These are phyloP conservation scores for Romanogobio albipinnatus DNA, from an alignment of 2,113 vertebrate genomes.

Conservation along the genomic window DNA sequence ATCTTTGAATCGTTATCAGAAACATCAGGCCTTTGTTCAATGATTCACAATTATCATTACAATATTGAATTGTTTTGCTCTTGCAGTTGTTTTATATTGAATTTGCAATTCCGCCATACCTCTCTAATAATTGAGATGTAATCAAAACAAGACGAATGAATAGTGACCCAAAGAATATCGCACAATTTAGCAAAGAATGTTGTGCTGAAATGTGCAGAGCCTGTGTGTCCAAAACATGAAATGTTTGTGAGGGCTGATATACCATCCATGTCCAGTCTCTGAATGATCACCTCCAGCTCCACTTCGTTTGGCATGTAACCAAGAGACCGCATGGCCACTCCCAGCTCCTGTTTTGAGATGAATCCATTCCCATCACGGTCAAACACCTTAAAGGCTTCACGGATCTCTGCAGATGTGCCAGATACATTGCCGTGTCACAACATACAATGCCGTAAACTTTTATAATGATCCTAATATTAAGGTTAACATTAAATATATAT, in stretches of 20 bases:
- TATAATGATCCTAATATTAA: not conserved
- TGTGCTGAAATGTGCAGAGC: not conserved
- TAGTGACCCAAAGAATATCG: not conserved
- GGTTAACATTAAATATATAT: too few species aligned
- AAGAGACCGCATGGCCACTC: slow-evolving; percentile 86
- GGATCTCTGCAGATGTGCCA: slow-evolving; percentile 76
- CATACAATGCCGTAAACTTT: not conserved
- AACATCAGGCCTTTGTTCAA: slow-evolving; percentile 20
- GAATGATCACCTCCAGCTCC: slow-evolving; percentile 88
- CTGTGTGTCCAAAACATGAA: not conserved
- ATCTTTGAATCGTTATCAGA: slow-evolving; percentile 5
- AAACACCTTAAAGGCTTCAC: slow-evolving; percentile 88
- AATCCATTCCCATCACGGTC: slow-evolving; percentile 87
- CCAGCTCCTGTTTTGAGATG: slow-evolving; percentile 91
- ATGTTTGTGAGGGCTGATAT: not conserved
- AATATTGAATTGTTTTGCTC: slow-evolving; percentile 8
- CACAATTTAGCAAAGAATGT: not conserved
- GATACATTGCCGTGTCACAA: slow-evolving; percentile 10
- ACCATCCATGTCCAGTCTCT: slow-evolving; percentile 89
- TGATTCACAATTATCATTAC: not conserved
- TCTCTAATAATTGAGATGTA: not conserved
- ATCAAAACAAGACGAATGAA: not conserved
- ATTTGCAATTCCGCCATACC: not conserved
- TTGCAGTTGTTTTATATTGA: not conserved
- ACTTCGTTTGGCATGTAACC: slow-evolving; percentile 92